Conservation (phyloP, 2,113 vertebrate species). For the Oryzias javanicus region DNA sequence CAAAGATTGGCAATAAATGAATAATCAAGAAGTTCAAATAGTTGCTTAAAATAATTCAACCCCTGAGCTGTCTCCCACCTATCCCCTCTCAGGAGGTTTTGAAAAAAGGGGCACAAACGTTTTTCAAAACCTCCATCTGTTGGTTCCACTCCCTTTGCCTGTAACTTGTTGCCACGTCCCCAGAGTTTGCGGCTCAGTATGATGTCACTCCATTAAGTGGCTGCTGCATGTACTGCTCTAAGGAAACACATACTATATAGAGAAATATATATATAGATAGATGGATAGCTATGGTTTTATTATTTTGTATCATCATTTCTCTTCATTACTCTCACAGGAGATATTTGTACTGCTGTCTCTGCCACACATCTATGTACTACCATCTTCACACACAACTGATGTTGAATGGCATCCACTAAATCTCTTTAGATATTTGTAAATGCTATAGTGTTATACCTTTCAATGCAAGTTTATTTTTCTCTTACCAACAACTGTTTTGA, state of each 20-base stretch:
- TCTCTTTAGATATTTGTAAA: constrained; percentile 80
- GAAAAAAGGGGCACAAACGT: constrained; percentile 45
- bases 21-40: too few relatives aligned
- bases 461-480: constrained; percentile 61
- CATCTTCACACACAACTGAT: constrained; percentile 67
- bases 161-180: constrained; percentile 71
- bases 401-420: constrained; percentile 74
- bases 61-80: constrained; percentile 54
- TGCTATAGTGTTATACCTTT: constrained; percentile 80
- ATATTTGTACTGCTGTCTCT: constrained; percentile 75
- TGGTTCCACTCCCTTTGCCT: constrained; percentile 65
- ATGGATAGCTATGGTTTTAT: constrained; percentile 82
- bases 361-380: constrained; percentile 73
- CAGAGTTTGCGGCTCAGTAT: constrained; percentile 72
- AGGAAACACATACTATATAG: constrained; percentile 81
- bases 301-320: constrained; percentile 76
- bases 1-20: too few relatives aligned
- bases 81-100: constrained; percentile 55
- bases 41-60: constrained; percentile 13
- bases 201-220: constrained; percentile 78
- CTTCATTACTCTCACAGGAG: constrained; percentile 74
- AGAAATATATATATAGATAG: constrained; percentile 82
- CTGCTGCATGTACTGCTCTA: constrained; percentile 83
- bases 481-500: constrained; percentile 59
- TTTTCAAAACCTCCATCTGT: constrained; percentile 61